These are phyloP conservation scores for Odobenus rosmarus DNA, from an alignment of 2,113 vertebrate genomes.

Conservation along the genomic window DNA sequence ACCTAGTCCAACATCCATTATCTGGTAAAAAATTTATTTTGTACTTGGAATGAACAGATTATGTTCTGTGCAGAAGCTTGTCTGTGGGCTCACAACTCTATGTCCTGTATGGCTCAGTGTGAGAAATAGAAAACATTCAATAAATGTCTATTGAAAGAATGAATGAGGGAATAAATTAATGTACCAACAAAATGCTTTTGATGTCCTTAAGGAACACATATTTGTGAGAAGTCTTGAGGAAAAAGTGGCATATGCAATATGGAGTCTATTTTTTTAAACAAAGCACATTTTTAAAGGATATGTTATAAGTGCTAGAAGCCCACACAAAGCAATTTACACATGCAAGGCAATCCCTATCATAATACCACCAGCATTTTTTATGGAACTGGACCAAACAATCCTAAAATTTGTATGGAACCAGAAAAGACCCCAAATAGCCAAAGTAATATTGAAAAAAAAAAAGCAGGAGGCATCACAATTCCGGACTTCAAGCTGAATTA, in stretches of 20 bases:
- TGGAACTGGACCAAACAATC: background rate
- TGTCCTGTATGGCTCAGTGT: background rate
- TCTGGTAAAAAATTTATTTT: background rate
- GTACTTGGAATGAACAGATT: background rate
- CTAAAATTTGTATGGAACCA: background rate
- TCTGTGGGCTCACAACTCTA: background rate
- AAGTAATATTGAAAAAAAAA: background rate
- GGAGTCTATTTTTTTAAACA: background rate
- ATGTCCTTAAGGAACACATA: background rate
- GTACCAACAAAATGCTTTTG: background rate
- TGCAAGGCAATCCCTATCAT: background rate
- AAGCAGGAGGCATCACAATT: background rate
- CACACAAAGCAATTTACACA: background rate
- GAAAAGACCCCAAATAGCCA: background rate
- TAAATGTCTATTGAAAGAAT: background rate
- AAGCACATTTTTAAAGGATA: background rate
- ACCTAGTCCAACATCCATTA: background rate
- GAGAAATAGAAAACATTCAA: background rate
- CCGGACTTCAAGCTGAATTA: background rate
- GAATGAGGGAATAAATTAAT: background rate
- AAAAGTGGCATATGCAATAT: background rate
- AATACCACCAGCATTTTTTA: background rate
- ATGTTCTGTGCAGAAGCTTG: background rate
- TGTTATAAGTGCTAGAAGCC: background rate
- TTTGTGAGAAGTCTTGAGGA: background rate